phyloP scores from a whole-genome alignment of 2,888 invertebrate species.

The Cancer borealis region DNA sequence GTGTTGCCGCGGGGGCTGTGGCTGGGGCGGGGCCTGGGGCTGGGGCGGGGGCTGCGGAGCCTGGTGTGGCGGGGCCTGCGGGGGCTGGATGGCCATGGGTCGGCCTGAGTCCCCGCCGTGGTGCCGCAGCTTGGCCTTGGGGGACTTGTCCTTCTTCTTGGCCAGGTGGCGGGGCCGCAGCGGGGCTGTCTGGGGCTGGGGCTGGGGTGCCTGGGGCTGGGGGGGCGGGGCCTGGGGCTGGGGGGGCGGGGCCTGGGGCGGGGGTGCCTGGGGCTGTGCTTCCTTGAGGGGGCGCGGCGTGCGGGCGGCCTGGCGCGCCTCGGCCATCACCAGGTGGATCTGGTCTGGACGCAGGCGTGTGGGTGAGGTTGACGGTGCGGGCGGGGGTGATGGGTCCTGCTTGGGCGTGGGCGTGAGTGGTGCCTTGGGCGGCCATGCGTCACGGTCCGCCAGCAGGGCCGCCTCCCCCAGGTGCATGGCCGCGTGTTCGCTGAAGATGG shows the following conservation, averaged over 20 bases:
- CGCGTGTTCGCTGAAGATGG: constrained; percentile 80
- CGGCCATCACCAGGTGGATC: constrained; percentile 75
- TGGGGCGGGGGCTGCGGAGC: constrained; percentile 45
- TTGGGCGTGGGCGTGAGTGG: constrained; percentile 68
- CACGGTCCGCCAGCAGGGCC: constrained; percentile 70
- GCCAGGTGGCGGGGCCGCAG: constrained; percentile 67
- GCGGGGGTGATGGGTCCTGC: constrained; percentile 54
- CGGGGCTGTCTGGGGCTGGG: constrained; percentile 64
- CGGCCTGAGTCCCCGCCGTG: constrained; percentile 43
- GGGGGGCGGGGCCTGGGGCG: constrained; percentile 65
- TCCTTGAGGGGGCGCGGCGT: constrained; percentile 70
- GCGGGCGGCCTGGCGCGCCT: constrained; percentile 68
- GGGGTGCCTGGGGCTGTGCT: constrained; percentile 63
- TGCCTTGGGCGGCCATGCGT: constrained; percentile 74
- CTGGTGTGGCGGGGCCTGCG: constrained; percentile 47
- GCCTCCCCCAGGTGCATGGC: constrained; percentile 76
- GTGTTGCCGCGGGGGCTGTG: constrained; percentile 58
- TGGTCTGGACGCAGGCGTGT: constrained; percentile 74
- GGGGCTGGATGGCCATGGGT: constrained; percentile 44
- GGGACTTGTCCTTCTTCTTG: constrained; percentile 75
- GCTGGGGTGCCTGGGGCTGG: constrained; percentile 64
- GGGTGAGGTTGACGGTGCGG: constrained; percentile 70
- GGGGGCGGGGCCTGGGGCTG: constrained; percentile 68
- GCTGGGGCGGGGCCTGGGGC: constrained; percentile 49
- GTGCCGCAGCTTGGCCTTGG: constrained; percentile 66